Evolutionary conservation across 35 echinoderm and acorn worm genomes (phyloP), one percentile per base, ranked within the genome.

Genomic region (Holothuria glaberrima): DNA sequence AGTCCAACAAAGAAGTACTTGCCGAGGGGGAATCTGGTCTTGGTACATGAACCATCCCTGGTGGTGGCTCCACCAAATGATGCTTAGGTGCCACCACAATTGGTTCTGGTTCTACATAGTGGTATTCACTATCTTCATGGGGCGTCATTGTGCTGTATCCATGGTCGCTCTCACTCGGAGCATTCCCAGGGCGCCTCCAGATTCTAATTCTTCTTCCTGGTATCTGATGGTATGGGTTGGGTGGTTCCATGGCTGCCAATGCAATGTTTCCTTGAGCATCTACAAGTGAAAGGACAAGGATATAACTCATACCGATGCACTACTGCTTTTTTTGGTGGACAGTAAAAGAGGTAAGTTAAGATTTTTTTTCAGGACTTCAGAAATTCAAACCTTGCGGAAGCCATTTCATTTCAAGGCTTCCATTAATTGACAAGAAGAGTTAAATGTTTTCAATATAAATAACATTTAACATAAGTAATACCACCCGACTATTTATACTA

Each of bases 121-220:
- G 93, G 70, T 98, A 98, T 68, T 98, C 96, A 46, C 93, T 95
- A 67, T 98, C 96, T 92, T 98, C 96, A 48, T 98, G 96, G 19
- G 96, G 96, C n/a, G 96, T 98, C 96, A 98, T 98, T 45, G 96
- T 98, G 83, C 96, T 98, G 91, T 98, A 98, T n/a, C 96, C 97
- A 60, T 99, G 97, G 80, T 99, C 97, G 67, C 96, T 98, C 56
- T 98, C 96, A 31, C 95, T 97, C 7, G 95, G 95, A 16, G 96
- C 90, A 41, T 88, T 86, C 4, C 90, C 90, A 14, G 87, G 92
- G 10, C 93, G 77, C 64, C 96, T 85, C 96, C 96, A 98, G 38
- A 98, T 88, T 48, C 93, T 89, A 57, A 94, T 94, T 26, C 92
- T 88, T 58, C 94, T 82, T 21, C 96, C 66, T 64, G 87, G 91